Percentiles rank a stretch among this genome's conserved stretches.
phyloP scores from a whole-genome alignment of 1,140 invertebrate genomes.

The Cryptotermes secundus region DNA sequence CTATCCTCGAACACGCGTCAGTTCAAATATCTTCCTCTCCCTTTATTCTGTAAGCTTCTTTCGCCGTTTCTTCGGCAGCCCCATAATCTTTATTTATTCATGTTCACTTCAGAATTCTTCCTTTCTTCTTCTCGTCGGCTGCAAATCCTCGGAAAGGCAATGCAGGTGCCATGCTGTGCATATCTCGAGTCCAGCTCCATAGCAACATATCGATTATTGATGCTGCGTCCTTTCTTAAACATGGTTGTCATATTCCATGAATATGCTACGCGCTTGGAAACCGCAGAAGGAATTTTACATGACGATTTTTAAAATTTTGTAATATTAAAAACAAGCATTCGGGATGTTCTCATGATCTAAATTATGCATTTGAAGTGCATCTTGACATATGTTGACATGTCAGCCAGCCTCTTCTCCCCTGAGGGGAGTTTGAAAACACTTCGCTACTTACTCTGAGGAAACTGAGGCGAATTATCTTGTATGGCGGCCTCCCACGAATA shows the following conservation, averaged over 20 bases:
- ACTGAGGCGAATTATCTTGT: not conserved
- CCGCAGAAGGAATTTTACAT: not conserved
- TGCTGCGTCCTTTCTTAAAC: not conserved
- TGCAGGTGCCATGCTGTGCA: not conserved
- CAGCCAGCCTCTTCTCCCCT: not conserved
- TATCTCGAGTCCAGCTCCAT: not conserved
- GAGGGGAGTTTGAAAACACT: too few relatives aligned
- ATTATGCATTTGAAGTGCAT: not conserved
- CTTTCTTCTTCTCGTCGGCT: not conserved
- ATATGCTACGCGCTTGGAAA: not conserved
- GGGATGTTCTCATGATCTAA: not conserved
- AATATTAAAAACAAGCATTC: not conserved
- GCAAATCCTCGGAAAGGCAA: not conserved
- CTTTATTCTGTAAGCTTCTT: constrained; percentile 8
- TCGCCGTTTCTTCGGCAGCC: not conserved
- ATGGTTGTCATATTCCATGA: not conserved
- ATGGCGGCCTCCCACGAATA: not conserved
- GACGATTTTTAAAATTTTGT: not conserved
- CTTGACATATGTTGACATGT: not conserved
- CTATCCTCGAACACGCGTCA: not conserved
- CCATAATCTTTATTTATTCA: constrained; percentile 18
- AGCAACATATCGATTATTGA: not conserved
- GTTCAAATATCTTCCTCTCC: not conserved
- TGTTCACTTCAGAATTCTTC: not conserved
- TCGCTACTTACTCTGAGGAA: not conserved